Evolutionary conservation across 2,888 invertebrate genomes (phyloP), one percentile per base, ranked within the genome.

Genomic region (Diogma glabrata): DNA sequence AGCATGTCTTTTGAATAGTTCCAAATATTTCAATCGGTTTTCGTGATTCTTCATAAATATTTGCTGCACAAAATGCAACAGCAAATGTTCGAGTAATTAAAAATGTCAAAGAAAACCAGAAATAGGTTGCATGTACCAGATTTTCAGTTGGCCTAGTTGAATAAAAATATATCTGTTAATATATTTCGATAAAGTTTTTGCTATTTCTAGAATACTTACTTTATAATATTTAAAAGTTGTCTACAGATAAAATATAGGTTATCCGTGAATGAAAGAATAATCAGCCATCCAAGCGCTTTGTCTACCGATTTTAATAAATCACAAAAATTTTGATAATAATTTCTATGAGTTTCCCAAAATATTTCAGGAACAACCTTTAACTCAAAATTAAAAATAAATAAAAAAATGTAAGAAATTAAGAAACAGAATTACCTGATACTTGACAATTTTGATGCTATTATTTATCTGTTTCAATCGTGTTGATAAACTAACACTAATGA

Each of bases 191-290:
- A n/a, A n/a, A n/a, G n/a, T n/a, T n/a, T n/a, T n/a, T n/a, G n/a
- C n/a, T n/a, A n/a, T n/a, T n/a, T n/a, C n/a, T n/a, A n/a, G n/a
- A n/a, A 23, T 24, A 24, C 75, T 73, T 66, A 83, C 82, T 78
- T 77, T 53, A 83, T 72, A 24, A 79, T 82, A 58, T 78, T 72
- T 57, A 80, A 81, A 5, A 84, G 69, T 59, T 84, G 83, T 45
- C 83, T 69, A 56, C 83, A 82, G 55, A 84, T 81, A 59, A 83
- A 83, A 63, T 79, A 83, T 24, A 82, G 71, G 63, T 84, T 82
- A 57, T 77, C 81, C 36, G 75, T 67, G 58, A 81, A 82, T 0
- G 82, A 82, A 9, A 83, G 65, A 1, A 81, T 63, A 1, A 82
- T 73, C 46, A 83, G 67, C 17, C 73, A 68, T 6, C 80, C 77